Percentiles rank a stretch among this genome's conserved stretches.
Conservation (phyloP, 1,140 invertebrate genomes). For the Scaptomyza montana region DNA sequence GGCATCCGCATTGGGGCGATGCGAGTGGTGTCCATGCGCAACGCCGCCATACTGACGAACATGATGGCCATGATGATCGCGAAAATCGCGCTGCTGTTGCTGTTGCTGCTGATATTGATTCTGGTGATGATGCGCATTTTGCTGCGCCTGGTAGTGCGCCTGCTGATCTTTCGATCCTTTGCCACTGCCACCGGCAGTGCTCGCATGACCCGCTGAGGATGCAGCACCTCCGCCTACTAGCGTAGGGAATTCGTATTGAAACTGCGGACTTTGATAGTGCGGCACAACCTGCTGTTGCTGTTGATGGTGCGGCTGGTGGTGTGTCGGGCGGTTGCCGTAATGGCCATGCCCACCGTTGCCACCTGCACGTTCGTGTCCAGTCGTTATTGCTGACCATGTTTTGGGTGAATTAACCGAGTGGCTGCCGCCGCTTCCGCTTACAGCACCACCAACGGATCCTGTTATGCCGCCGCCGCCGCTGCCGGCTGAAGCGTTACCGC, state of each 20-base stretch:
- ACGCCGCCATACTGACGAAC: slow-evolving; percentile 56
- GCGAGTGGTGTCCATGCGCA: slow-evolving; percentile 43
- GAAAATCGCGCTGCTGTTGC: slow-evolving; percentile 70
- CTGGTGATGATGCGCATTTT: slow-evolving; percentile 58
- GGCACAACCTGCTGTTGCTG: slow-evolving; percentile 68
- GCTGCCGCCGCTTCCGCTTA: slow-evolving; percentile 21
- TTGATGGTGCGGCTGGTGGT: slow-evolving; percentile 25
- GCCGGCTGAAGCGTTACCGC: slow-evolving; percentile 10
- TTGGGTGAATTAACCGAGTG: slow-evolving; percentile 72
- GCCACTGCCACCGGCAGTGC: slow-evolving; percentile 52
- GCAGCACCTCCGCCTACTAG: slow-evolving; percentile 83
- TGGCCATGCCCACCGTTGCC: slow-evolving; percentile 44
- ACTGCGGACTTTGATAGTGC: slow-evolving; percentile 86
- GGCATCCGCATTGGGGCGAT: slow-evolving; percentile 50
- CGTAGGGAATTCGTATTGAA: slow-evolving; percentile 93
- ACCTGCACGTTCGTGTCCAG: slow-evolving; percentile 73
- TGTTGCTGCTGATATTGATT: slow-evolving; percentile 52
- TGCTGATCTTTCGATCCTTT: slow-evolving; percentile 44
- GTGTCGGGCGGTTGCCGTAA: slow-evolving; percentile 35
- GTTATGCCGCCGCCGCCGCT: slow-evolving; percentile 27
- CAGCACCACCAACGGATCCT: slow-evolving; percentile 23
- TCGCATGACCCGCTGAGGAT: slow-evolving; percentile 76
- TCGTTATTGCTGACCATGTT: slow-evolving; percentile 83
- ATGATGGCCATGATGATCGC: slow-evolving; percentile 65
- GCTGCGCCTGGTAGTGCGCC: slow-evolving; percentile 59